Conservation (phyloP, 2,113 vertebrate genomes). For the Dicrurus megarhynchus region DNA sequence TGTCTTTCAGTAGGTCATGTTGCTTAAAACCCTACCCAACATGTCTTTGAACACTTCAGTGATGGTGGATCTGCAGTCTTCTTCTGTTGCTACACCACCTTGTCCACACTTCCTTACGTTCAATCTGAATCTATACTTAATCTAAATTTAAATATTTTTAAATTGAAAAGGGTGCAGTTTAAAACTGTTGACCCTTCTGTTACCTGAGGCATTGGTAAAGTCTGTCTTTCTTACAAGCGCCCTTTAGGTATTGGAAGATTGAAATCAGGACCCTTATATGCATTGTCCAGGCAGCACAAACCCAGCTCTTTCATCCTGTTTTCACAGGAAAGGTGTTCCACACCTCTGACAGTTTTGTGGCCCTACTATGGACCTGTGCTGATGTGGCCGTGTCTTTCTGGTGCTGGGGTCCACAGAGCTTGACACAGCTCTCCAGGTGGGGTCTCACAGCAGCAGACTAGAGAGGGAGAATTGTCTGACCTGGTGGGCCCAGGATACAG, state of each 20-base stretch:
- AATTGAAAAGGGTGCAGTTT: neutral
- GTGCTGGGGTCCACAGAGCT: neutral
- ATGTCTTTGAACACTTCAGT: neutral
- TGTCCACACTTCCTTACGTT: neutral
- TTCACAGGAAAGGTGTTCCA: neutral
- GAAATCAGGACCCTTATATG: fast-evolving
- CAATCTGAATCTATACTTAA: neutral
- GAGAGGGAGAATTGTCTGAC: neutral
- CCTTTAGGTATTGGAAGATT: neutral
- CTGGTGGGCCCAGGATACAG: fast-evolving
- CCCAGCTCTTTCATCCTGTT: neutral
- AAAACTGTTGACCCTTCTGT: neutral
- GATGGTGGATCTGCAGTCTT: neutral
- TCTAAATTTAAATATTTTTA: neutral
- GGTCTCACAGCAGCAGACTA: fast-evolving
- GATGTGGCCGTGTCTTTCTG: neutral
- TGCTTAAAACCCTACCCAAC: neutral
- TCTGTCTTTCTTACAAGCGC: neutral
- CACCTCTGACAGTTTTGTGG: neutral
- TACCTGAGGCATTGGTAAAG: neutral
- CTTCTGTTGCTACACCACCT: neutral
- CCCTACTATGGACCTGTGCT: neutral
- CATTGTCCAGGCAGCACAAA: neutral
- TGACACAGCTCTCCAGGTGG: neutral
- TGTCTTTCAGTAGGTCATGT: neutral